Conservation (phyloP, 64 coral and sea anemone genomes). For the Catalaphyllia jardinei region DNA sequence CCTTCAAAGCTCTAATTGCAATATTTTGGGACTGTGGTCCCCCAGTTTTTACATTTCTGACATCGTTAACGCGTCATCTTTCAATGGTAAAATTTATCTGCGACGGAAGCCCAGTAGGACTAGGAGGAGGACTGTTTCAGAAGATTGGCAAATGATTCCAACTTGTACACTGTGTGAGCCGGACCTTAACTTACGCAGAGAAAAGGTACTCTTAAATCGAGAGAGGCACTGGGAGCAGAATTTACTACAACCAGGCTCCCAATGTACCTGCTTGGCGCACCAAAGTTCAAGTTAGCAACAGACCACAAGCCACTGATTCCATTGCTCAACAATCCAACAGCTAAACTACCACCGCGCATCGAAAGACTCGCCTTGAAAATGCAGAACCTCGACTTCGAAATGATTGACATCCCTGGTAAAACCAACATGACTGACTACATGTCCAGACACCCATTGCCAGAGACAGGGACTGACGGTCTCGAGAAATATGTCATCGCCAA, state of each 20-base stretch:
- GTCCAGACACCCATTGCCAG: too few species aligned
- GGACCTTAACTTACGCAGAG: conserved; percentile 53
- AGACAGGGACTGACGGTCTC: too few species aligned
- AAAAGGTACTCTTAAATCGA: conserved; percentile 42
- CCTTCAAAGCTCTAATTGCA: too few species aligned
- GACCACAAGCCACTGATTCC: conserved; percentile 65
- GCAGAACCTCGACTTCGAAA: too few species aligned
- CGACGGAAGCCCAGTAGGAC: conserved; percentile 49
- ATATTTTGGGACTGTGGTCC: too few species aligned
- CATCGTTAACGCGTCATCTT: too few species aligned
- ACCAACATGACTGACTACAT: too few species aligned
- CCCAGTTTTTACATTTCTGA: too few species aligned
- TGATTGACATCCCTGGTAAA: too few species aligned
- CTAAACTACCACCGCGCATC: conserved; percentile 60
- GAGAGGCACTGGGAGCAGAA: conserved; percentile 35
- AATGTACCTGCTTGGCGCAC: conserved; percentile 57
- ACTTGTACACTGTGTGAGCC: conserved; percentile 56
- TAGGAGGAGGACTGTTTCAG: conserved; percentile 55
- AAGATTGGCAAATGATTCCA: conserved; percentile 37
- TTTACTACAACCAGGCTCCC: conserved; percentile 58
- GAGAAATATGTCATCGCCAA: conserved; percentile 47
- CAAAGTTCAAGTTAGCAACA: conserved; percentile 45
- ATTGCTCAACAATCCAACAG: conserved; percentile 52
- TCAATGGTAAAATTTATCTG: conserved; percentile 54
- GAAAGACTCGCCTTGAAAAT: too few species aligned